Evolutionary conservation across 2,113 vertebrate species (phyloP), one percentile per base, ranked within the genome.

Genomic region (Hydropotes inermis): DNA sequence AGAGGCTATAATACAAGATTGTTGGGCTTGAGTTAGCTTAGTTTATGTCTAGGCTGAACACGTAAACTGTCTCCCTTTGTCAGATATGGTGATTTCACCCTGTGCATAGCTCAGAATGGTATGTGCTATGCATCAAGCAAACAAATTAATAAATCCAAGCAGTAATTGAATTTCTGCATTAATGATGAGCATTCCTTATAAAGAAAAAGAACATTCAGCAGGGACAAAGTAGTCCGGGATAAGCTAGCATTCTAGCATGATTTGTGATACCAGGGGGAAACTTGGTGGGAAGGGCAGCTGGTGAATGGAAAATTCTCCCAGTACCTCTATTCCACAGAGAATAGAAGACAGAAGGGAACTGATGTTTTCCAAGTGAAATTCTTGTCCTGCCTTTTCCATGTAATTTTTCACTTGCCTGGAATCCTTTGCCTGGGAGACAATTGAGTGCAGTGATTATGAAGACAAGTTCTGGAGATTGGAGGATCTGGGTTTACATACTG

Each of bases 121-220:
- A 25, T 43, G 28, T 36, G 45, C 76, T 67, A 45, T 94, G 84
- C 54, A 93, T 97, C 61, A 94, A 91, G 25, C 79, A 92, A 97
- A 97, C 95, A 84, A 95, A 95, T 96, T 89, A 88, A 96, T 97
- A 98, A 96, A 95, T 97, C 67, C 54, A 91, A 97, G 21, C 3
- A 58, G 82, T 84, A 82, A 81, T 89, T 97, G 89, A 79, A 89
- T 93, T 87, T 95, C 36, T 98, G 86, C 47, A 91, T 89, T 92
- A 45, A 78, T 86, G 60, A 91, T 86, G 78, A 93, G 47, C 45
- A 87, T 84, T 95, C 25, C 83, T 89, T 95, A 27, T 33, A 95
- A 94, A 93, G 91, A 27, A 58, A 54, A 58, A 86, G 17, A 74
- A 25, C 13, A 88, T 88, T 84, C 13, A 78, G 28, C 9, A 45